Base-by-base conservation (phyloP, 2,113 vertebrate species). In the Chloropsis hardwickii region DNA sequence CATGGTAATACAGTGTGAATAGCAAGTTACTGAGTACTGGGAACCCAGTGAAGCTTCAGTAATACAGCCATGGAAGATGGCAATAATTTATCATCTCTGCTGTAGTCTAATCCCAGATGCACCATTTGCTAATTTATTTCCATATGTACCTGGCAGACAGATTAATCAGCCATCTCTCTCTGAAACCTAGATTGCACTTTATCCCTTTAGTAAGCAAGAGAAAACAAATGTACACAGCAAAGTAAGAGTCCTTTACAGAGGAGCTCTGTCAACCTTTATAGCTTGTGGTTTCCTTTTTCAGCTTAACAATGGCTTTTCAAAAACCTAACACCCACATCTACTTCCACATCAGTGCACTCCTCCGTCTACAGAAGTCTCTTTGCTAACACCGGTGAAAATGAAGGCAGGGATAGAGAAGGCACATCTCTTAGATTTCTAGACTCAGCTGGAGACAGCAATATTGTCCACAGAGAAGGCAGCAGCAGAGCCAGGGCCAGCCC, bases 121-220 rank as follows among this genome's bases (percentile, higher is more conserved):
- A 94, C 92, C 96, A 95, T 97, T 98, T 97, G 89, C 97, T 98
- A 98, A 98, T 98, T 98, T 98, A 98, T 98, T 98, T 98, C 98
- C 98, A 98, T 98, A 98, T 97, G 97, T 97, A 98, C 94, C 97
- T 97, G 97, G 97, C 97, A 98, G 97, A 98, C 95, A 98, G 96
- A 98, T 98, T 98, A 98, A 98, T 98, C 97, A 98, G 96, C 89
- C 91, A 96, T 96, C 95, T 97, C 97, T 94, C 95, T 97, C 94
- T 86, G 96, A 98, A 98, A 98, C 86, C 92, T 92, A 86, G 94
- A 95, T 92, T 97, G 95, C 39, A 80, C 72, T 96, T 97, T 97
- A 97, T 93, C 95, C 96, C 96, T 97, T 95, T 91, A 97, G 92
- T 95, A 95, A 95, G 86, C 96, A 92, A 93, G 93, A 81, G 94